Evolutionary conservation across 2,113 vertebrate species (phyloP), one percentile per base, ranked within the genome.

Genomic region (Ailuropoda melanoleuca): DNA sequence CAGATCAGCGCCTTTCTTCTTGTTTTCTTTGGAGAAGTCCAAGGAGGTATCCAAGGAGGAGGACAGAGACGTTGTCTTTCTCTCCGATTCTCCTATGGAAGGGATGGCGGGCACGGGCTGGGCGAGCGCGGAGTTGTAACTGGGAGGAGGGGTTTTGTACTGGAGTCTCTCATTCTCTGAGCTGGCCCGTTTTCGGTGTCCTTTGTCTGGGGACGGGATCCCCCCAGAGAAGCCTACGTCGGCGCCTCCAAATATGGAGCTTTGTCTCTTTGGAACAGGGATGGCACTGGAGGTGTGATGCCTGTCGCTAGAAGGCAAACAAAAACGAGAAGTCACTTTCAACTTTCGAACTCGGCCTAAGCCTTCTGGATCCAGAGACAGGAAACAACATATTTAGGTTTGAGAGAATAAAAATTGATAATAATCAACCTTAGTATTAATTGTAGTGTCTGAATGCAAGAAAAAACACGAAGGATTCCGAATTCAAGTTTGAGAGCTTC

Each of bases 281-380:
- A 99, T 99, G 53, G 99, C 99, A 81, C 98, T 99, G 83, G 99
- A 99, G 82, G 99, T 99, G 23, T 99, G 99, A 97, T 99, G 99
- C 66, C 99, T 99, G 97, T 99, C 99, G 2, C 99, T 99, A 72
- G 92, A 96, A 98, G 94, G 93, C 37, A 93, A 96, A 74, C 95
- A 96, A 90, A 96, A 98, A 92, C 0, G 53, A 98, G 37, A 95
- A 97, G 97, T 91, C 96, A 90, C 53, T 78, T 85, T 68, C 34
- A 39, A 46, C 80, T 87, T 92, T n/a, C 70, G 50, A 87, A 95
- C 56, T 84, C 9, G 9, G 62, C 29, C 55, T 92, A 94, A 26
- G 93, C 34, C 87, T 97, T 95, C 17, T 26, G 46, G 72, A 93
- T 58, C 78, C 78, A 96, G 31, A 70, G 31, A 84, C 1, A 64